Evolutionary conservation across 2,888 invertebrate genomes (phyloP), one percentile per base, ranked within the genome.

Genomic region (Actias luna): DNA sequence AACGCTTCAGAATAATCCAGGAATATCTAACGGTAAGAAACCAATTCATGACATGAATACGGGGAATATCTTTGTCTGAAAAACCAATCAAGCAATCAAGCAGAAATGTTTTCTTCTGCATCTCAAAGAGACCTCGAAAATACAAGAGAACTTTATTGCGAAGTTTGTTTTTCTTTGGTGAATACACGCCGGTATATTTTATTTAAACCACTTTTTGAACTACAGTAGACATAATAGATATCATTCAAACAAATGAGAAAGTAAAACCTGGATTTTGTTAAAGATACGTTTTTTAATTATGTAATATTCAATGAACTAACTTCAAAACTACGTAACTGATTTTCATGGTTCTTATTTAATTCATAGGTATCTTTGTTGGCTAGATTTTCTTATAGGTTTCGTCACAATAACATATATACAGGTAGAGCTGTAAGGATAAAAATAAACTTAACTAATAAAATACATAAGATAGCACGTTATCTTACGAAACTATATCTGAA

Each of bases 1-100:
- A 55, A 55, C 55, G 14, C 8, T 55, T 55, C 7, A 7, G 29
- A 29, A 55, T 55, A 29, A 29, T 14, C n/a, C 8, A 55, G 29
- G 29, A 55, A 18, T 29, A 27, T 55, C n/a, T n/a, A 16, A 16
- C 16, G n/a, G n/a, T 29, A n/a, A n/a, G 16, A 55, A 29, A 29
- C 55, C 55, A 29, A 55, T 7, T 55, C 29, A 55, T 55, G 29
- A 55, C 29, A 55, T 2, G 29, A 55, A 55, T 29, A 55, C 55
- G 10, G n/a, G 1, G 29, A 29, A 29, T 55, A 29, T 29, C 29
- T 55, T 55, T 55, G 55, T 55, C 27, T 55, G 55, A 8, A 29
- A 42, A 29, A 50, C 46, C n/a, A 55, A n/a, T 5, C n/a, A 8
- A 16, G 55, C 55, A 27, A 29, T 55, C 7, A n/a, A 55, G 55